These are phyloP conservation scores for Enteromius anoplus DNA, from an alignment of 2,797 vertebrate genomes.

Conservation along the genomic window DNA sequence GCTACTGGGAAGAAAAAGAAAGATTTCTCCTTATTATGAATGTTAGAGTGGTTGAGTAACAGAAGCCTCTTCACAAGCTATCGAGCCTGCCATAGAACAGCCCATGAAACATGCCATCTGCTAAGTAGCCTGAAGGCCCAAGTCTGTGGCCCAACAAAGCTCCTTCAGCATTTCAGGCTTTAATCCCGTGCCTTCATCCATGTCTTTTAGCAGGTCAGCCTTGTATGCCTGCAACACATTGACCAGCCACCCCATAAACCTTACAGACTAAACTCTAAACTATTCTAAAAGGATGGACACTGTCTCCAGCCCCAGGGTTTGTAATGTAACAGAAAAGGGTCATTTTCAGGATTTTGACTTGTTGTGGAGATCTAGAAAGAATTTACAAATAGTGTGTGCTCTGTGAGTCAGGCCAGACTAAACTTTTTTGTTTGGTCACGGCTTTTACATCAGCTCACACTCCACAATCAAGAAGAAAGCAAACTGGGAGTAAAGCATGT, in stretches of 20 bases:
- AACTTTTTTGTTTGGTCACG: not conserved
- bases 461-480: not conserved
- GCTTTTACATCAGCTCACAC: no score
- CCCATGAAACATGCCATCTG: not conserved
- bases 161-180: not conserved
- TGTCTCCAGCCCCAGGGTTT: not conserved
- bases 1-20: not conserved
- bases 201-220: constrained; percentile 2
- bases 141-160: not conserved
- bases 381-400: not conserved
- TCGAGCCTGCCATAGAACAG: not conserved
- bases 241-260: not conserved
- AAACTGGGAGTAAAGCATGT: not conserved
- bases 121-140: not conserved
- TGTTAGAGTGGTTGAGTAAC: not conserved
- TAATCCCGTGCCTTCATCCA: not conserved
- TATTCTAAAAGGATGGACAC: not conserved
- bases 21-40: not conserved
- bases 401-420: not conserved
- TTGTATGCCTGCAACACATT: not conserved
- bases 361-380: not conserved
- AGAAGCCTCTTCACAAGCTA: not conserved
- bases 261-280: not conserved
- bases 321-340: no score
- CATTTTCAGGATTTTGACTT: not conserved